Evolutionary conservation across 2,113 vertebrate genomes (phyloP).

Genomic region (Copsychus sechellarum): DNA sequence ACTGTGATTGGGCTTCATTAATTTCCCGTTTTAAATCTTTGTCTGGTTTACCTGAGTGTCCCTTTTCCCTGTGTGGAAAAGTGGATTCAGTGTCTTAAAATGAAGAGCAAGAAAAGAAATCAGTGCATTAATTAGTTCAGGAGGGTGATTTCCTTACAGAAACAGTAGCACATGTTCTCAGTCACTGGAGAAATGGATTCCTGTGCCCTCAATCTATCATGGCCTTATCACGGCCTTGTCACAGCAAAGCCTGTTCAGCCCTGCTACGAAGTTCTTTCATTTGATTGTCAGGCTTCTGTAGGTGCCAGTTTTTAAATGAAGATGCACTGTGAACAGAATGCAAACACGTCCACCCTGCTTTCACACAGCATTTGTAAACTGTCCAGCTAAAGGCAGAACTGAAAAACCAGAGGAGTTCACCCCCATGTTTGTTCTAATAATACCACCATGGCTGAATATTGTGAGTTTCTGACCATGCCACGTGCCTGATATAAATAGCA

Average conservation of each 20-base stretch:
- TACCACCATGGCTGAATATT: background rate
- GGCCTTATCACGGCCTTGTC: background rate
- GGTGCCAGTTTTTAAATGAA: background rate
- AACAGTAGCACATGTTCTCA: background rate
- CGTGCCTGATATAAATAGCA: conserved; percentile 2
- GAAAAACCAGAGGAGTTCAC: background rate
- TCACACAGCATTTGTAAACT: background rate
- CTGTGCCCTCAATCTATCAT: background rate
- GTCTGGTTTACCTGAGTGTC: background rate
- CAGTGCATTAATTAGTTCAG: background rate
- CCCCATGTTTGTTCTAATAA: background rate
- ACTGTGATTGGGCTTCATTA: background rate
- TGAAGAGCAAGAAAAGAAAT: background rate
- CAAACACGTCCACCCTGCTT: background rate
- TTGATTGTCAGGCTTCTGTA: background rate
- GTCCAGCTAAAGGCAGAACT: background rate
- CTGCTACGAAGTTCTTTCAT: background rate
- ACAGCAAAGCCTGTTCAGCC: background rate
- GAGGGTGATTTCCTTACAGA: background rate
- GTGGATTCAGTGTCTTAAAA: background rate
- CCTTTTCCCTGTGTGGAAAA: background rate
- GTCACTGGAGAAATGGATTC: background rate
- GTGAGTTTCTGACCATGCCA: background rate
- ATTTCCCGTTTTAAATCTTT: background rate
- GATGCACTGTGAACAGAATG: background rate